These are phyloP conservation scores for Papilio machaon DNA, from an alignment of 1,140 invertebrate species.

Conservation along the genomic window DNA sequence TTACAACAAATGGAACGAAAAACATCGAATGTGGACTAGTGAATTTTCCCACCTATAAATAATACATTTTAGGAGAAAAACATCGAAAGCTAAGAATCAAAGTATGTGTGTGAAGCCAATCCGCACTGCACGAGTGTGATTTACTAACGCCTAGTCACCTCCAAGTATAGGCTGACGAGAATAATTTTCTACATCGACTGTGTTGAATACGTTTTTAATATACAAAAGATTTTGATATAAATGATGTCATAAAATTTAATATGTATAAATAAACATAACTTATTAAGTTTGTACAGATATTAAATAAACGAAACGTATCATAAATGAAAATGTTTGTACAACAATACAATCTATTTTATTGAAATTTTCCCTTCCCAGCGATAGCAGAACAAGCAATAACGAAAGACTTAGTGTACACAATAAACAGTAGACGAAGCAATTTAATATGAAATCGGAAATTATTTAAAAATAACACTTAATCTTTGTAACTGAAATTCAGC, in stretches of 20 bases:
- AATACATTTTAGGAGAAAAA: too few species aligned
- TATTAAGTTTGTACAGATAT: neutral
- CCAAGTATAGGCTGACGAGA: too few species aligned
- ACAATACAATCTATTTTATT: constrained; percentile 11
- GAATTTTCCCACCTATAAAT: too few species aligned
- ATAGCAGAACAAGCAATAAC: constrained; percentile 16
- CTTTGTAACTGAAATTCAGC: neutral
- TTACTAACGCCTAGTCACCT: too few species aligned
- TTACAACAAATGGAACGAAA: too few species aligned
- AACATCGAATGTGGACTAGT: too few species aligned
- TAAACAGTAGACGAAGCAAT: constrained; percentile 12
- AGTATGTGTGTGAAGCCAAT: too few species aligned
- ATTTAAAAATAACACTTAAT: constrained; percentile 3
- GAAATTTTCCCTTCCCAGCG: neutral
- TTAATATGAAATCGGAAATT: constrained; percentile 4
- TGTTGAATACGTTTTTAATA: too few species aligned
- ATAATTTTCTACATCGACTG: too few species aligned
- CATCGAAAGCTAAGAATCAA: too few species aligned
- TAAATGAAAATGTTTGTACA: neutral
- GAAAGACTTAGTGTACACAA: constrained; percentile 5
- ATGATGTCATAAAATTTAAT: neutral
- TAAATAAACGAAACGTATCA: neutral
- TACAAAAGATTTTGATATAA: too few species aligned
- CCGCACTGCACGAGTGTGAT: too few species aligned
- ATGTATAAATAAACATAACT: neutral